A percentile compares a stretch with the other conserved stretches of the same genome.
These are phyloP conservation scores for Plotosus lineatus DNA, from an alignment of 2,113 vertebrate species.

Conservation along the genomic window DNA sequence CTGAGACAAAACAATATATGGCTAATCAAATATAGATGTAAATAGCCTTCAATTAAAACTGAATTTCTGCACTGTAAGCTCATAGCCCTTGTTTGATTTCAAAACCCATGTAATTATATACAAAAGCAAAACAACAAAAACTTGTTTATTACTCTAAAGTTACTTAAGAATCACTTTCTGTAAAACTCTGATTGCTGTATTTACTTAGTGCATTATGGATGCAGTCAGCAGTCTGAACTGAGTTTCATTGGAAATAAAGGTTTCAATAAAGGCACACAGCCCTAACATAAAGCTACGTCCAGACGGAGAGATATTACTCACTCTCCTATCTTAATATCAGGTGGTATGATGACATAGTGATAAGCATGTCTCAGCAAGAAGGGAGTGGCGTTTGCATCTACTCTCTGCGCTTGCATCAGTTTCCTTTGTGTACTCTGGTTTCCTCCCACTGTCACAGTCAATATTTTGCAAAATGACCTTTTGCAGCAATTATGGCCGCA, in stretches of 20 bases:
- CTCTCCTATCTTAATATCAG: no score
- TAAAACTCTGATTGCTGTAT: neutral
- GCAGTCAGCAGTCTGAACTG: neutral
- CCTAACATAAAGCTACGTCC: neutral
- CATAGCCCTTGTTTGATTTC: conserved; percentile 19
- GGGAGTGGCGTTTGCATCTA: no score
- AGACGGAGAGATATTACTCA: neutral
- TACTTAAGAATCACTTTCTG: neutral
- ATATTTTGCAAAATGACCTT: no score
- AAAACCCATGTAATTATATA: neutral
- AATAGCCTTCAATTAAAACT: conserved; percentile 3
- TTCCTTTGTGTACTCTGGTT: no score
- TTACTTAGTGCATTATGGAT: neutral
- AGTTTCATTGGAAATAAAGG: neutral
- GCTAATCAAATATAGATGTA: conserved; percentile 24
- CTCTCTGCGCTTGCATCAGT: no score
- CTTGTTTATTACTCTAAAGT: conserved; percentile 5
- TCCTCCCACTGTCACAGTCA: no score
- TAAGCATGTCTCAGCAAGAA: conserved; percentile 29
- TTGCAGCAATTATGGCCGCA: no score
- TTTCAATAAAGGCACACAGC: neutral
- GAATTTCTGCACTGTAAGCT: conserved; percentile 16
- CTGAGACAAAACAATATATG: conserved; percentile 10
- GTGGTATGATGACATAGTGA: conserved; percentile 24
- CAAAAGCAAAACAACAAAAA: conserved; percentile 8